phyloP scores from a whole-genome alignment of 2,113 vertebrate species.

The Nothobranchius kuhntae region DNA sequence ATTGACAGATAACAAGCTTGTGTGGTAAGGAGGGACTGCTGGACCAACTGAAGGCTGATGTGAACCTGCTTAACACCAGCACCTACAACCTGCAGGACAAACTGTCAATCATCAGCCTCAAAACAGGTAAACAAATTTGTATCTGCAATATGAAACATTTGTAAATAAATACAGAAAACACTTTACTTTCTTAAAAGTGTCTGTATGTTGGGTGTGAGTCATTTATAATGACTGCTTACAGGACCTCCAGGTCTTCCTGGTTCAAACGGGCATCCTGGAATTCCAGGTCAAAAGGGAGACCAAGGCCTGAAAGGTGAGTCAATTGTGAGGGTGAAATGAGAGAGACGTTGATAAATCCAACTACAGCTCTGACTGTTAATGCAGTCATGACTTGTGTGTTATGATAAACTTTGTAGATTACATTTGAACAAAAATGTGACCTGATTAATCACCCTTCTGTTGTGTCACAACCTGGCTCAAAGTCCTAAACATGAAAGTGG shows the following conservation, averaged over 20 bases:
- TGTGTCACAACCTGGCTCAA: no score
- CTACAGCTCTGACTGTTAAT: no score
- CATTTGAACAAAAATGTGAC: no score
- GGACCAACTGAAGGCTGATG: conserved; percentile 21
- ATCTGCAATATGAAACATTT: no score
- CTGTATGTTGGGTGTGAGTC: neutral
- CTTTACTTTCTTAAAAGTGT: no score
- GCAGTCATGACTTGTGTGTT: no score
- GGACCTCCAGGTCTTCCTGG: conserved; percentile 32
- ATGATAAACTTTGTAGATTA: no score
- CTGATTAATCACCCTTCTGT: no score
- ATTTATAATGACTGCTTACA: neutral
- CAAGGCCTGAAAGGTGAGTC: conserved; percentile 51
- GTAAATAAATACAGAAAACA: no score
- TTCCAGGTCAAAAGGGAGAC: conserved; percentile 29
- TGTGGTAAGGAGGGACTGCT: conserved; percentile 55
- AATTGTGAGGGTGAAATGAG: no score
- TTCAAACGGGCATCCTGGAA: neutral
- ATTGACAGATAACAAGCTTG: conserved; percentile 43
- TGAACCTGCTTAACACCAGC: conserved; percentile 57
- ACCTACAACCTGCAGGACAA: conserved; percentile 37
- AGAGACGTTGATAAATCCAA: no score
- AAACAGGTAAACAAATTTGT: conserved; percentile 43
- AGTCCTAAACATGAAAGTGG: no score
- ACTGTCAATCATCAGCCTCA: conserved; percentile 40